phyloP scores from a whole-genome alignment of 2,113 vertebrate genomes.

The Catharus minimus region DNA sequence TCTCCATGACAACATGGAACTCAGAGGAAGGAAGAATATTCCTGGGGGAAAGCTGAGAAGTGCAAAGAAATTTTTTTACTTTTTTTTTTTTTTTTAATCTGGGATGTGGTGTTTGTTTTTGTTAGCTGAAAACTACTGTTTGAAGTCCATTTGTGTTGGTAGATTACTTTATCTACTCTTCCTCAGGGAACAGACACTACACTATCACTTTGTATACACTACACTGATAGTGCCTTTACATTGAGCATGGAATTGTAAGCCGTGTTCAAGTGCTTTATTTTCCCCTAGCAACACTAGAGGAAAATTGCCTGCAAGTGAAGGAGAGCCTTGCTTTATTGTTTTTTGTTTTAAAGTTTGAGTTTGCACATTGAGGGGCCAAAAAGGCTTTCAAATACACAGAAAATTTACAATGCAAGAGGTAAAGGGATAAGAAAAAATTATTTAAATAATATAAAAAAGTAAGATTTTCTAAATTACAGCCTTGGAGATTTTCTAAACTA shows the following conservation, averaged over 20 bases:
- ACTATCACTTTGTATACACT: conserved; percentile 59
- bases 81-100: not conserved
- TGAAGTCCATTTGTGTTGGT: conserved; percentile 50
- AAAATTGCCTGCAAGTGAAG: not conserved
- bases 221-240: conserved; percentile 25
- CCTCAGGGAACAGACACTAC: conserved; percentile 58
- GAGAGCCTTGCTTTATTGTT: not conserved
- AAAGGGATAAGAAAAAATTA: not conserved
- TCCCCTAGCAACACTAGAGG: not conserved
- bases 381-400: not conserved
- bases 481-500: not conserved
- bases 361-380: not conserved
- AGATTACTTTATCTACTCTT: conserved; percentile 65
- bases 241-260: not conserved
- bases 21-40: conserved; percentile 61
- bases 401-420: not conserved
- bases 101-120: conserved; percentile 55
- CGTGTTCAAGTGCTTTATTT: conserved; percentile 16
- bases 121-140: conserved; percentile 59
- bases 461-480: not conserved
- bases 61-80: conserved; percentile 25
- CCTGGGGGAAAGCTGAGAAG: conserved; percentile 58
- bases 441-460: not conserved
- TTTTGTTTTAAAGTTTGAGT: not conserved
- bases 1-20: conserved; percentile 39